Evolutionary conservation across 2,888 invertebrate genomes (phyloP).

Genomic region (Megaustenia siamemsis): DNA sequence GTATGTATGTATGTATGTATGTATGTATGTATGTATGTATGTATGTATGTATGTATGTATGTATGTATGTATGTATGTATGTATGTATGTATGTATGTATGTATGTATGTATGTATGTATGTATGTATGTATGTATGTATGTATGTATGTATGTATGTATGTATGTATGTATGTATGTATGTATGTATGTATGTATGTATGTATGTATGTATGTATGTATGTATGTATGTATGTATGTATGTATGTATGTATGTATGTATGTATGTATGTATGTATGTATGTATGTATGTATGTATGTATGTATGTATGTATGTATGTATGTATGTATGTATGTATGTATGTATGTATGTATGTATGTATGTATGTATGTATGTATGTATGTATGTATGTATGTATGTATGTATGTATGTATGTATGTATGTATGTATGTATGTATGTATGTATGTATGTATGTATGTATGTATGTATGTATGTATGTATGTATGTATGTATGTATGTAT

Average conservation of each 20-base stretch:
- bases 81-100: conserved; percentile 5
- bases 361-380: neutral
- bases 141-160: neutral
- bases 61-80: conserved; percentile 1
- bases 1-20: conserved; percentile 31
- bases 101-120: neutral
- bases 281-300: neutral
- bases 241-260: neutral
- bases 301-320: neutral
- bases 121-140: conserved; percentile 3
- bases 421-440: conserved; percentile 20
- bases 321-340: conserved; percentile 7
- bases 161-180: no score
- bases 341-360: neutral
- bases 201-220: conserved; percentile 6
- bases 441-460: neutral
- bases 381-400: conserved; percentile 19
- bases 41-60: conserved; percentile 25
- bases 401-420: conserved; percentile 24
- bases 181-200: neutral
- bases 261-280: neutral
- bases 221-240: neutral
- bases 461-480: neutral
- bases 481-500: neutral
- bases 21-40: conserved; percentile 28